A percentile compares a stretch with the other conserved stretches of the same genome.
These are phyloP conservation scores for Junonia oenone DNA, from an alignment of 2,888 invertebrate genomes.

Conservation along the genomic window DNA sequence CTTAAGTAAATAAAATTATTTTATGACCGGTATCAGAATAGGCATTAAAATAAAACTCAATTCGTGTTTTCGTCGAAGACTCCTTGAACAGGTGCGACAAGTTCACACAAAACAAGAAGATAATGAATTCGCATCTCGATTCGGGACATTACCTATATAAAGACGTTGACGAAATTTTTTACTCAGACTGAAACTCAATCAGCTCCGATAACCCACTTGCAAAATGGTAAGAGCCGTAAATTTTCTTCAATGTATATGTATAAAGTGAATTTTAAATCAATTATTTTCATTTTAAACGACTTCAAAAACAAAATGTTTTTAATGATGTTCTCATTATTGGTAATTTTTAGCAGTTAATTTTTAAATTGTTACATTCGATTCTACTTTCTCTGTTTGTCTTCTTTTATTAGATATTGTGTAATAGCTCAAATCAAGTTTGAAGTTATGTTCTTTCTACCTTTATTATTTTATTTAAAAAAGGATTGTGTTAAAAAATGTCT, in stretches of 20 bases:
- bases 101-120: constrained; percentile 33
- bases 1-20: background rate
- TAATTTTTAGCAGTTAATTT: too few relatives aligned
- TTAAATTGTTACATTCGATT: too few relatives aligned
- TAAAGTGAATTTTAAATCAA: too few relatives aligned
- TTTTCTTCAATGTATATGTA: background rate
- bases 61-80: constrained; percentile 6
- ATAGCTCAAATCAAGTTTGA: too few relatives aligned
- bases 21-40: background rate
- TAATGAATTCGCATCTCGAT: constrained; percentile 38
- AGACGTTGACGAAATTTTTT: constrained; percentile 30
- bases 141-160: constrained; percentile 48
- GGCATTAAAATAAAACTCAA: constrained; percentile 9
- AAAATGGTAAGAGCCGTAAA: constrained; percentile 46
- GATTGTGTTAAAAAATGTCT: too few relatives aligned
- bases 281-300: too few relatives aligned
- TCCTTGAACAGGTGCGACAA: constrained; percentile 29
- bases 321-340: too few relatives aligned
- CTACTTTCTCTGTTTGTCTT: too few relatives aligned
- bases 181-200: constrained; percentile 44
- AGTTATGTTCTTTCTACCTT: too few relatives aligned
- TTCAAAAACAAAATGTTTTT: too few relatives aligned
- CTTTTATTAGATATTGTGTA: too few relatives aligned
- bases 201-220: constrained; percentile 40
- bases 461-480: too few relatives aligned